Percentiles rank a stretch among this genome's conserved stretches.
Evolutionary conservation across 2,888 invertebrate genomes (phyloP).

Genomic region (Gymnocheta viridis): DNA sequence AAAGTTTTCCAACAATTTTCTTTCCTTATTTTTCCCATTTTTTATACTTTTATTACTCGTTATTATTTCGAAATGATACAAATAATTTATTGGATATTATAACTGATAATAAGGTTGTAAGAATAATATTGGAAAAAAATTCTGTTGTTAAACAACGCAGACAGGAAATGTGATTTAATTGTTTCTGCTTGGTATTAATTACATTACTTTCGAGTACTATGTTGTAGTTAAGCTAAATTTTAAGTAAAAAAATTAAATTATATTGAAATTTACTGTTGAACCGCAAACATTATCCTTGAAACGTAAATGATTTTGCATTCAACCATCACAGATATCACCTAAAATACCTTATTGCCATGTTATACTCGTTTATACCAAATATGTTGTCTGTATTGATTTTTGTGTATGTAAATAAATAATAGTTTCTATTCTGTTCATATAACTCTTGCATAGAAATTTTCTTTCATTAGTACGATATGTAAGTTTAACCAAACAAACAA

Average conservation of each 20-base stretch:
- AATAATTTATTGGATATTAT: conserved; percentile 45
- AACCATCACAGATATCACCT: not conserved
- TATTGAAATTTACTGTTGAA: not conserved
- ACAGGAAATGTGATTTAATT: not conserved
- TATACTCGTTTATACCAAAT: no score
- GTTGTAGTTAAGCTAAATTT: no score
- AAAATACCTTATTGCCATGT: no score
- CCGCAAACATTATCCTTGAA: no score
- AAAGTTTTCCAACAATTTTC: conserved; percentile 24
- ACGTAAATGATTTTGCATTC: not conserved
- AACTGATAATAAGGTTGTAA: conserved; percentile 16
- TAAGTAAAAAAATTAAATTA: not conserved
- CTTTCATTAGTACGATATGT: not conserved
- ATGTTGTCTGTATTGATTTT: not conserved
- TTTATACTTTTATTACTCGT: not conserved
- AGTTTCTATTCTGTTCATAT: not conserved
- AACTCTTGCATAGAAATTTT: not conserved
- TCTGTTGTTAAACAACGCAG: not conserved
- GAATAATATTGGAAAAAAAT: not conserved
- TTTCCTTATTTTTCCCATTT: not conserved
- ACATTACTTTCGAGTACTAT: no score
- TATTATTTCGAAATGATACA: conserved; percentile 43
- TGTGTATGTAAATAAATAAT: not conserved
- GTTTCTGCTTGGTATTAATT: no score
- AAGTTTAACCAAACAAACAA: not conserved